phyloP scores from a whole-genome alignment of 2,113 vertebrate species.

The Crypturellus undulatus region DNA sequence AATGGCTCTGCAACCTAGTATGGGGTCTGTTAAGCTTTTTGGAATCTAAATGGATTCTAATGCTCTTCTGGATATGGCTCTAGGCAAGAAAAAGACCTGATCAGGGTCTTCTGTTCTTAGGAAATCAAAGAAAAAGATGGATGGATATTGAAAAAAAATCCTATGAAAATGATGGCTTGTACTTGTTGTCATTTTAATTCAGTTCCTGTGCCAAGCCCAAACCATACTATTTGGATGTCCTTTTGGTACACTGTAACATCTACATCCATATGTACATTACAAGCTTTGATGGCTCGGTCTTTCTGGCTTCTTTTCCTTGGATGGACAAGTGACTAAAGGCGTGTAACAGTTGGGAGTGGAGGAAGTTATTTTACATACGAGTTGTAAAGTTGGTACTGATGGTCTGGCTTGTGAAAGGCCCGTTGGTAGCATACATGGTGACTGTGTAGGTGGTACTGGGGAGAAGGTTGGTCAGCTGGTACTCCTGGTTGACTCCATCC shows the following conservation, averaged over 20 bases:
- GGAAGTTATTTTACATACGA: conserved; percentile 79
- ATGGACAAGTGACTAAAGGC: neutral
- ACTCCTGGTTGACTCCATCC: conserved; percentile 88
- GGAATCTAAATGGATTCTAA: neutral
- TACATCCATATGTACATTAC: rapidly evolving
- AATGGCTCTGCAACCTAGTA: neutral
- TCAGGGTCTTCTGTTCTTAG: neutral
- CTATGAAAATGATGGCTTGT: neutral
- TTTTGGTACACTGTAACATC: neutral
- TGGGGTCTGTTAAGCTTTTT: neutral
- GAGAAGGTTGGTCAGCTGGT: conserved; percentile 87
- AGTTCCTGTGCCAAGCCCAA: neutral
- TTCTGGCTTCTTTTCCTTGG: neutral
- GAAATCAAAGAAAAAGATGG: neutral
- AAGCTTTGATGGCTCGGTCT: neutral
- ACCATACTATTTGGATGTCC: neutral
- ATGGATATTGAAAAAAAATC: neutral
- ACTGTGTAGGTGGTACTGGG: conserved; percentile 90
- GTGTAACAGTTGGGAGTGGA: rapidly evolving
- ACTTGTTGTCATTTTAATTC: neutral
- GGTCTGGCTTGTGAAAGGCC: conserved; percentile 89
- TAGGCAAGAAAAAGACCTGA: neutral
- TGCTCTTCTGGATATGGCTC: neutral
- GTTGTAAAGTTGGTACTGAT: conserved; percentile 92
- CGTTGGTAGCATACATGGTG: conserved; percentile 89